Percentiles rank a stretch among this genome's conserved stretches.
Evolutionary conservation across 1,140 invertebrate genomes (phyloP).

Genomic region (Drosophila pruinosa): DNA sequence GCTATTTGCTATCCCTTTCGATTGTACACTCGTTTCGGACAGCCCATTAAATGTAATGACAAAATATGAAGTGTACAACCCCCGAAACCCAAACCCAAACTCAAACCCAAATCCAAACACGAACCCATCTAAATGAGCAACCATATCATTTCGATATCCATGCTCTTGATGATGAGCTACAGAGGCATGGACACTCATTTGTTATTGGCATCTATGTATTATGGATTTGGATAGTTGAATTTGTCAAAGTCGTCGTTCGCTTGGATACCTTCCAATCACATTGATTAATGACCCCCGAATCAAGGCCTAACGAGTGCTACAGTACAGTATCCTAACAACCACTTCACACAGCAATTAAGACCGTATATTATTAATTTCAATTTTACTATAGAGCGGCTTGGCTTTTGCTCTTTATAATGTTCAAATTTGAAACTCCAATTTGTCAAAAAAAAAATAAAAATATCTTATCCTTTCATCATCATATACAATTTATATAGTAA

Average conservation of each 20-base stretch:
- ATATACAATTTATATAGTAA: too few relatives aligned
- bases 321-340: conserved; percentile 1
- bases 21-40: conserved; percentile 28
- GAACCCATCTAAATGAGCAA: conserved; percentile 32
- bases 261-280: conserved; percentile 20
- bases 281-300: conserved; percentile 23
- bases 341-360: conserved; percentile 6
- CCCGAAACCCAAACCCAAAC: background rate
- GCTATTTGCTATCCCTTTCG: background rate
- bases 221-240: conserved; percentile 4
- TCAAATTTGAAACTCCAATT: background rate
- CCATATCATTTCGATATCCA: conserved; percentile 32
- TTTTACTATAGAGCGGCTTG: background rate
- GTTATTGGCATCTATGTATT: conserved; percentile 12
- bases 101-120: background rate
- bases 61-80: conserved; percentile 48
- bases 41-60: conserved; percentile 75
- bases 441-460: too few relatives aligned
- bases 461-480: too few relatives aligned
- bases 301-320: conserved; percentile 12
- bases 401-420: background rate
- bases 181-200: conserved; percentile 37
- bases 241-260: conserved; percentile 50
- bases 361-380: background rate
- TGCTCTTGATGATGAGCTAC: conserved; percentile 12